phyloP scores from a whole-genome alignment of 2,113 vertebrate genomes.

The Seriola aureovittata region DNA sequence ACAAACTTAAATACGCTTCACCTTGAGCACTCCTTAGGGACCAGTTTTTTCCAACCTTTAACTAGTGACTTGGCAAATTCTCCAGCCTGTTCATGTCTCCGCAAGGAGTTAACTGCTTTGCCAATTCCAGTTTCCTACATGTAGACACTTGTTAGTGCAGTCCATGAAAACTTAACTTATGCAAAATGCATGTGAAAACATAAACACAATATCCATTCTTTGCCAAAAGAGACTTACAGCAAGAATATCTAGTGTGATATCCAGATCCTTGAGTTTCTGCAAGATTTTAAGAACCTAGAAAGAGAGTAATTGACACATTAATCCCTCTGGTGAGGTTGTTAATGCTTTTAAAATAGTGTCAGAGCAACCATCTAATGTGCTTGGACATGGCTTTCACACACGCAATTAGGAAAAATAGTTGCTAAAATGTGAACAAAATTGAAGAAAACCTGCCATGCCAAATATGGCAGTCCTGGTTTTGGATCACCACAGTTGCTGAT shows the following conservation, averaged over 20 bases:
- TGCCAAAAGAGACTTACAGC: constrained; percentile 82
- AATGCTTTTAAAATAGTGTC: background rate
- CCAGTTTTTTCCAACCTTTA: constrained; percentile 85
- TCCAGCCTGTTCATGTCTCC: constrained; percentile 85
- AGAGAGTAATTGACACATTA: constrained; percentile 30
- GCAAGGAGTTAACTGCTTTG: constrained; percentile 87
- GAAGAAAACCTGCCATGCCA: constrained; percentile 51
- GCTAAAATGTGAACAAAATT: background rate
- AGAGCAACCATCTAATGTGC: background rate
- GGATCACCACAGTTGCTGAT: constrained; percentile 81
- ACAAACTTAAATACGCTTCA: constrained; percentile 42
- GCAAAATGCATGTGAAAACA: background rate
- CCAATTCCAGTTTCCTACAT: constrained; percentile 89
- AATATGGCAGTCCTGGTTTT: constrained; percentile 71
- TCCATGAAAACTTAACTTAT: background rate
- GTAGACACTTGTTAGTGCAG: background rate
- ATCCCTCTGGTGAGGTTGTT: background rate
- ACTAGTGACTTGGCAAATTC: constrained; percentile 86
- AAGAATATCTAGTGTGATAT: constrained; percentile 89
- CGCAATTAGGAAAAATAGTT: background rate
- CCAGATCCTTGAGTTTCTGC: constrained; percentile 85
- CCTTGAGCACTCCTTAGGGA: constrained; percentile 83
- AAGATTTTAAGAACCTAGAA: constrained; percentile 88
- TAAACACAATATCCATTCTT: background rate
- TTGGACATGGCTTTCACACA: background rate